Base-by-base conservation (phyloP, 2,888 invertebrate species). In the Pristionchus entomophagus region DNA sequence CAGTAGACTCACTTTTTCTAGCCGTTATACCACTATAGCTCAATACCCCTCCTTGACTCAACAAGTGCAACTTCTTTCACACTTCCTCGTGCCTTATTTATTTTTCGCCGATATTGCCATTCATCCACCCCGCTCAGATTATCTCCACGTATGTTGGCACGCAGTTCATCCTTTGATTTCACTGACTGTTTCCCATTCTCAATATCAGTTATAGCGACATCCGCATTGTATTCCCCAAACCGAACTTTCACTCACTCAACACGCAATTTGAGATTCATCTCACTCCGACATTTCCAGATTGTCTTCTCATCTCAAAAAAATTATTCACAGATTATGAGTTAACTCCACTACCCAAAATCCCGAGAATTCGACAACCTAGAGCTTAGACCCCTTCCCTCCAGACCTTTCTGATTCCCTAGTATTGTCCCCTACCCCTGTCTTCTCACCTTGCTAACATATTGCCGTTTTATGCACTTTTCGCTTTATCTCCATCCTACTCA, bases 281-380 rank as follows among this genome's bases (percentile, higher is more conserved):
- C 73, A 73, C n/a, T 26, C 22, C 41, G 73, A 73, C 73, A 73
- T 73, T 73, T 73, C 73, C 73, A 41, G 8, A 38, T 38, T 26
- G n/a, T 73, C 73, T 41, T 73, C n/a, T 73, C 73, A 73, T 73
- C 73, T n/a, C 41, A 41, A 10, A 14, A n/a, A 73, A 41, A 73
- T 73, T 73, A 26, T 73, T 73, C n/a, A 26, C 73, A 73, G 73
- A 73, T 73, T 73, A 73, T 73, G 73, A 73, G 73, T 73, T 73
- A 41, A 1, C n/a, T 26, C 12, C 10, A 8, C 14, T 10, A 10
- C 45, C 73, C 73, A 73, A 73, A 73, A n/a, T 38, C 73, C 73
- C 73, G 73, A 73, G 73, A 73, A 41, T 38, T 73, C 73, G 73
- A 41, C 45, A 4, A 26, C 38, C 14, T 73, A 73, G 73, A 73